Percentiles rank a stretch among this genome's conserved stretches.
Evolutionary conservation across 1,140 invertebrate genomes (phyloP).

Genomic region (Bradynema listronoti): DNA sequence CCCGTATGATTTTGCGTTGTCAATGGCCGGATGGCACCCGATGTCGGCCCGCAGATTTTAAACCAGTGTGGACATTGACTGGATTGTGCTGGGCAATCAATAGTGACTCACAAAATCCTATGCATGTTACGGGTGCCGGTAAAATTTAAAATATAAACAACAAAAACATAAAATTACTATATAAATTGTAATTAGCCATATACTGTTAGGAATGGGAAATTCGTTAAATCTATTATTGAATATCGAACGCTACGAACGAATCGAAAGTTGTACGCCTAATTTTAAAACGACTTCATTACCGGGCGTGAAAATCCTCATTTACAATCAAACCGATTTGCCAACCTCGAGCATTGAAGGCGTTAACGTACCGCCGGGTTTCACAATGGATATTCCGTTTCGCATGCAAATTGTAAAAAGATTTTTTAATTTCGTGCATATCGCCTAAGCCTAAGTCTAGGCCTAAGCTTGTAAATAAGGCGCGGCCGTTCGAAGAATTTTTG

Average conservation of each 20-base stretch:
- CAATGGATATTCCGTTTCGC: slow-evolving; percentile 57
- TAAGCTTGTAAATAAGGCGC: too few relatives aligned
- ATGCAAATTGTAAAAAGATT: slow-evolving; percentile 55
- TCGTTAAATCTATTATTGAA: slow-evolving; percentile 48
- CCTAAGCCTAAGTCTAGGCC: too few relatives aligned
- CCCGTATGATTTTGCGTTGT: slow-evolving; percentile 47
- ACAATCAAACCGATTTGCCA: slow-evolving; percentile 56
- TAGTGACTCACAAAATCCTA: slow-evolving; percentile 46
- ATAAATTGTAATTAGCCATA: too few relatives aligned
- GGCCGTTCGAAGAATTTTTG: too few relatives aligned
- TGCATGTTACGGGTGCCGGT: slow-evolving; percentile 43
- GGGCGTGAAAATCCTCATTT: slow-evolving; percentile 54
- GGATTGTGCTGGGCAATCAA: slow-evolving; percentile 58
- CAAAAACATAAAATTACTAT: slow-evolving; percentile 7
- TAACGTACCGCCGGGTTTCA: slow-evolving; percentile 54
- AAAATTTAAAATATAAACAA: background rate
- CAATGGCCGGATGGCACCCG: slow-evolving; percentile 53
- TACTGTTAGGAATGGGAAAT: slow-evolving; percentile 45
- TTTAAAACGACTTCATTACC: slow-evolving; percentile 46
- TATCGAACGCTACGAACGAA: slow-evolving; percentile 53
- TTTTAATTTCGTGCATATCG: too few relatives aligned
- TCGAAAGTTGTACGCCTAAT: slow-evolving; percentile 50
- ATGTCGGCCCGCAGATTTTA: slow-evolving; percentile 43
- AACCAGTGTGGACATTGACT: slow-evolving; percentile 54
- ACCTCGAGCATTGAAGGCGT: slow-evolving; percentile 49